Conservation (phyloP, 1,140 invertebrate species). For the Dendroctonus ponderosae region DNA sequence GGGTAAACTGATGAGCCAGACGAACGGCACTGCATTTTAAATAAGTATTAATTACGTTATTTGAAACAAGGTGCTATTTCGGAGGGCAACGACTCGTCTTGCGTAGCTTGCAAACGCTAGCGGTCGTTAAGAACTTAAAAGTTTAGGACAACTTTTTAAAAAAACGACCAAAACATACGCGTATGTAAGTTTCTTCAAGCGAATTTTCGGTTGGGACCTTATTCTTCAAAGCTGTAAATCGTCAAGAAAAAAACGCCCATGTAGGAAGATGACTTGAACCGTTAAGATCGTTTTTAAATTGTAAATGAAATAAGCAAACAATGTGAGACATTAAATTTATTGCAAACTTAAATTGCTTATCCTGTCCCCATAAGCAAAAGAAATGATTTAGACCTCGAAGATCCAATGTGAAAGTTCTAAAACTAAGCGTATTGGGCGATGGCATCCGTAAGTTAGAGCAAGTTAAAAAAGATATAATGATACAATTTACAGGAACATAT, state of each 20-base stretch:
- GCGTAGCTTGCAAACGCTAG: slow-evolving; percentile 35
- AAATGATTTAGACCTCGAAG: no score
- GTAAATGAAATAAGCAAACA: no score
- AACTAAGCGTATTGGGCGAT: no score
- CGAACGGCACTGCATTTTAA: slow-evolving; percentile 20
- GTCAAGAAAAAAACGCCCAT: no score
- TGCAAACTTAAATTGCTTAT: no score
- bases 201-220: slow-evolving; percentile 17
- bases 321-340: no score
- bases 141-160: slow-evolving; percentile 44
- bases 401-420: no score
- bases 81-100: slow-evolving; percentile 39
- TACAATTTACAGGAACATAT: neutral
- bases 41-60: slow-evolving; percentile 39
- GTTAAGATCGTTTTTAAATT: no score
- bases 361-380: no score
- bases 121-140: slow-evolving; percentile 37
- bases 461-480: no score
- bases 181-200: slow-evolving; percentile 10
- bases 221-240: neutral
- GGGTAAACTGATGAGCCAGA: neutral
- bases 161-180: slow-evolving; percentile 36
- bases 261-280: no score
- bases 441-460: no score
- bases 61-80: slow-evolving; percentile 41